phyloP scores from a whole-genome alignment of 92 coral and sea anemone species.

The Porites lobata region DNA sequence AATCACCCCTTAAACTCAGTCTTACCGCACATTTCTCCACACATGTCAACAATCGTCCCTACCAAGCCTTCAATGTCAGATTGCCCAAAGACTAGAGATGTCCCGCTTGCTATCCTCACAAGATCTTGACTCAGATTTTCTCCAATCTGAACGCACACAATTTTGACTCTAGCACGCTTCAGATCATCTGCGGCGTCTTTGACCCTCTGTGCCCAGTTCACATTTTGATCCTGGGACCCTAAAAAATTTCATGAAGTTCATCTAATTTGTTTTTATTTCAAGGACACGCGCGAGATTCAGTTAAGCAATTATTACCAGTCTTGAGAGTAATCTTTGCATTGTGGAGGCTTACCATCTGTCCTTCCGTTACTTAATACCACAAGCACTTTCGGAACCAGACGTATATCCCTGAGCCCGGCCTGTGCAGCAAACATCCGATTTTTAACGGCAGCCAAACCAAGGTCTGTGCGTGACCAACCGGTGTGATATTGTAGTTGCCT shows the following conservation, averaged over 20 bases:
- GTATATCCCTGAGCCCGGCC: conserved; percentile 37
- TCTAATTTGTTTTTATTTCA: neutral
- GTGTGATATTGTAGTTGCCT: conserved; percentile 35
- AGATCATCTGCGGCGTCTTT: conserved; percentile 40
- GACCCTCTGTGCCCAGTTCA: conserved; percentile 45
- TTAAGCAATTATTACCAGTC: no score
- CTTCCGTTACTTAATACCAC: conserved; percentile 63
- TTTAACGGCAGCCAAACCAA: conserved; percentile 46
- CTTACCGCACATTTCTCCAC: conserved; percentile 22
- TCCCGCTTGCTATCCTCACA: neutral
- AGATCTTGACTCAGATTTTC: conserved; percentile 21
- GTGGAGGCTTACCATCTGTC: conserved; percentile 8
- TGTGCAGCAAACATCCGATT: conserved; percentile 45
- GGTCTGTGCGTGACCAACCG: conserved; percentile 74
- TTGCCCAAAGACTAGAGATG: conserved; percentile 13
- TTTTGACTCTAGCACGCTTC: conserved; percentile 35
- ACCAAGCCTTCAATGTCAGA: conserved; percentile 21
- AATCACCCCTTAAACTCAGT: neutral
- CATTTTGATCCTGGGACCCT: conserved; percentile 62
- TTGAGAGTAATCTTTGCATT: no score
- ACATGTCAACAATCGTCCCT: neutral
- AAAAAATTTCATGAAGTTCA: neutral
- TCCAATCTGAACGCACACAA: conserved; percentile 58
- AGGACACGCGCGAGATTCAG: no score
- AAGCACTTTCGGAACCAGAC: conserved; percentile 61